Conservation (phyloP, 1,140 invertebrate genomes). For the Drosophila athabasca region DNA sequence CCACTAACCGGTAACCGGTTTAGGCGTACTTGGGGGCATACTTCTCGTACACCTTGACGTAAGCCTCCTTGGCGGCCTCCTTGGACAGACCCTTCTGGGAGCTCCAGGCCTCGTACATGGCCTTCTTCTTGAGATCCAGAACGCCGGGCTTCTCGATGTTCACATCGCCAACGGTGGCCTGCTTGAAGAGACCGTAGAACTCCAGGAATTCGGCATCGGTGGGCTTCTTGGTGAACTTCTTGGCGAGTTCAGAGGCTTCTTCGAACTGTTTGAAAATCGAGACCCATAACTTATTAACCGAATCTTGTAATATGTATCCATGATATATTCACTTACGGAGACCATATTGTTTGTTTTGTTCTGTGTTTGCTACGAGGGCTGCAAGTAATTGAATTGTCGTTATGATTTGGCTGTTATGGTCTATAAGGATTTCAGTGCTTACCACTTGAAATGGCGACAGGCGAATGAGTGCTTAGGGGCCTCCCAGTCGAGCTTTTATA, state of each 20-base stretch:
- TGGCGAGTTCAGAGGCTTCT: slow-evolving; percentile 90
- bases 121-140: slow-evolving; percentile 96
- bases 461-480: slow-evolving; percentile 27
- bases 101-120: slow-evolving; percentile 98
- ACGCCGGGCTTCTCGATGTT: slow-evolving; percentile 93
- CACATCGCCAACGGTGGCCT: slow-evolving; percentile 91
- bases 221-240: slow-evolving; percentile 90
- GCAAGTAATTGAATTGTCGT: too few species aligned
- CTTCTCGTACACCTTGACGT: slow-evolving; percentile 90
- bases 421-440: slow-evolving; percentile 25
- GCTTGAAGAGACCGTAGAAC: slow-evolving; percentile 94
- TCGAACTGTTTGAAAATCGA: slow-evolving; percentile 86
- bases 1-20: slow-evolving; percentile 1
- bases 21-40: slow-evolving; percentile 84
- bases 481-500: slow-evolving; percentile 26
- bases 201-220: slow-evolving; percentile 92
- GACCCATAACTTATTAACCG: not conserved
- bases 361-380: slow-evolving; percentile 24
- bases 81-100: slow-evolving; percentile 90
- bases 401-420: too few species aligned
- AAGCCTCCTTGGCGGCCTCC: slow-evolving; percentile 93
- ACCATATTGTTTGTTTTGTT: slow-evolving; percentile 24
- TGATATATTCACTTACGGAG: slow-evolving; percentile 15
- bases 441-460: slow-evolving; percentile 38
- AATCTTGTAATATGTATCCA: not conserved